Percentiles rank a stretch among this genome's conserved stretches.
phyloP scores from a whole-genome alignment of 2,888 invertebrate species.

The Argyresthia albistria region DNA sequence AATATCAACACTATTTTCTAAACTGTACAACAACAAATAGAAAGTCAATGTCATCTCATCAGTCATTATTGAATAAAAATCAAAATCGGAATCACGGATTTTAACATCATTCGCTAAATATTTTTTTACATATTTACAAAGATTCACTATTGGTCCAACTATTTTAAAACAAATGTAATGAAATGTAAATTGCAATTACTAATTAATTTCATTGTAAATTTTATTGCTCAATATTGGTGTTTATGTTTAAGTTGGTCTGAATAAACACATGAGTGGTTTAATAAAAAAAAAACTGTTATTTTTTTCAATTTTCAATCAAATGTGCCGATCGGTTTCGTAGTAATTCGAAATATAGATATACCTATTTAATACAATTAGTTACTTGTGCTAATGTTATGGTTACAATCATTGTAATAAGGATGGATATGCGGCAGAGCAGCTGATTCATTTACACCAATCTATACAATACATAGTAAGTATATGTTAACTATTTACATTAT shows the following conservation, averaged over 20 bases:
- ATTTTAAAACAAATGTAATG: constrained; percentile 36
- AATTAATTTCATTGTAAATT: not conserved
- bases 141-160: constrained; percentile 64
- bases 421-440: constrained; percentile 63
- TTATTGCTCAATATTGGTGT: not conserved
- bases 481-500: constrained; percentile 17
- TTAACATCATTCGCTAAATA: constrained; percentile 44
- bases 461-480: constrained; percentile 10
- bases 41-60: constrained; percentile 13
- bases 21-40: not conserved
- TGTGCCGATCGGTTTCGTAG: too few relatives aligned
- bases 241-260: not conserved
- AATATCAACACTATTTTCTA: not conserved
- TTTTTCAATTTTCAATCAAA: too few relatives aligned
- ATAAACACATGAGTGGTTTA: not conserved
- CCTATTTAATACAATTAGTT: constrained; percentile 18
- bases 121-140: constrained; percentile 64
- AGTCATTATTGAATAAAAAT: constrained; percentile 25
- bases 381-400: constrained; percentile 23
- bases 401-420: constrained; percentile 42
- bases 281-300: too few relatives aligned
- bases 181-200: not conserved
- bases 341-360: not conserved
- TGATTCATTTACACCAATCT: constrained; percentile 30
- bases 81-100: constrained; percentile 35